Base-by-base conservation (phyloP, 2,888 invertebrate genomes). In the Ecdyonurus torrentis region DNA sequence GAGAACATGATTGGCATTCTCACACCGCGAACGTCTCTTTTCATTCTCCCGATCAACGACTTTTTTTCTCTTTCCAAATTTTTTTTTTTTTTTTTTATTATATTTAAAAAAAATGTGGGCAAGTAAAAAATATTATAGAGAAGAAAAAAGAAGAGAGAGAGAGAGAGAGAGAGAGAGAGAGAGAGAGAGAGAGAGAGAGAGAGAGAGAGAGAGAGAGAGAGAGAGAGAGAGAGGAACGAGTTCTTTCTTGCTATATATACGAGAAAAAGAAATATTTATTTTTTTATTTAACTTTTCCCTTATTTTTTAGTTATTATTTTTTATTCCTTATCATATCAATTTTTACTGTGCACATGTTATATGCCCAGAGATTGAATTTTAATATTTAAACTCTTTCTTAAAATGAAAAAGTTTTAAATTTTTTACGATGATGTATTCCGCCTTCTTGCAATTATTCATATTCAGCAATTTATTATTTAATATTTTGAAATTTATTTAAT, bases 1-100 rank as follows among this genome's bases (percentile, higher is more conserved):
- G 7, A 5, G 55, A n/a, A 22, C 55, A 55, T 55, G 55, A 55
- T 55, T 55, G 55, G 55, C 55, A 55, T 55, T 55, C 55, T 55
- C 55, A 7, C 19, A 37, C 37, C 37, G 15, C 5, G 37, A 15
- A 10, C 7, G 7, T 37, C 15, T 37, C 15, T 10, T 37, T 10
- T 37, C 15, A 37, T 37, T 10, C 7, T 37, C 37, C 5, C 37
- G 7, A 37, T 37, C 37, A 10, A 37, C 15, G 7, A 37, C 37
- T 37, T 37, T 37, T 37, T 37, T 37, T 37, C 7, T 37, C 15
- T 37, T 37, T 37, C 37, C 37, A 37, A 37, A 10, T 37, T 37
- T 15, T 10, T 15, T 37, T 37, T 37, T 37, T 37, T 37, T 37
- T 37, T 37, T 37, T 10, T 10, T 37, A 37, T 37, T 37, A 37